Evolutionary conservation across 2,797 vertebrate species (phyloP).

Genomic region (Poliocrania exsul): DNA sequence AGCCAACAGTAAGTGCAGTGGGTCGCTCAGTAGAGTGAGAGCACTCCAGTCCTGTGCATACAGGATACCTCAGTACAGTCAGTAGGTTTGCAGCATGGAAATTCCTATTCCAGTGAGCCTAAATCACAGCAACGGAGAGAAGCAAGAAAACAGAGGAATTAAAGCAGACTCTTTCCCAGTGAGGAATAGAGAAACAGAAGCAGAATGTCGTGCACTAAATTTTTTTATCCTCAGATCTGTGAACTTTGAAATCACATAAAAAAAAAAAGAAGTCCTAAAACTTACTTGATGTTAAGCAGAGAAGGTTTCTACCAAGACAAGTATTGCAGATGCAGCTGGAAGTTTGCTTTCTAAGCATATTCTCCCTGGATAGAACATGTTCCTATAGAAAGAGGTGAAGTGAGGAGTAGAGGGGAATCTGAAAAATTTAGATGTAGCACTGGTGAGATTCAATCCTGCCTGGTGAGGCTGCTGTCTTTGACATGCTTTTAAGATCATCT

Average conservation of each 20-base stretch:
- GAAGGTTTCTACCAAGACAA: background rate
- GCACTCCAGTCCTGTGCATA: background rate
- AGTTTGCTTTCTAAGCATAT: background rate
- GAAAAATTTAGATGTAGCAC: background rate
- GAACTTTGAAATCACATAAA: background rate
- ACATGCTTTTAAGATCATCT: background rate
- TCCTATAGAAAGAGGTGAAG: background rate
- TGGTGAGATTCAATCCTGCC: background rate
- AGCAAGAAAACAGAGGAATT: background rate
- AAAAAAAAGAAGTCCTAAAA: background rate
- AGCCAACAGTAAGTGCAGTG: background rate
- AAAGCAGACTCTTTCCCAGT: background rate
- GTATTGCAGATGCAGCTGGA: background rate
- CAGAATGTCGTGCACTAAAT: background rate
- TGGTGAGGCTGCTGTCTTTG: background rate
- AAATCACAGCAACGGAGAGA: background rate
- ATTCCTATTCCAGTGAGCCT: background rate
- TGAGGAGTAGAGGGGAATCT: background rate
- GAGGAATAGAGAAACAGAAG: background rate
- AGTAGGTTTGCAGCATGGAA: background rate
- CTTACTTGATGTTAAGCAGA: background rate
- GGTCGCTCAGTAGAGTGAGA: fast-evolving
- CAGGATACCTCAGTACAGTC: background rate
- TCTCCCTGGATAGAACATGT: background rate
- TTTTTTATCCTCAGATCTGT: background rate